Base-by-base conservation (phyloP, 2,888 invertebrate species). In the Hypselothyrea guttata region DNA sequence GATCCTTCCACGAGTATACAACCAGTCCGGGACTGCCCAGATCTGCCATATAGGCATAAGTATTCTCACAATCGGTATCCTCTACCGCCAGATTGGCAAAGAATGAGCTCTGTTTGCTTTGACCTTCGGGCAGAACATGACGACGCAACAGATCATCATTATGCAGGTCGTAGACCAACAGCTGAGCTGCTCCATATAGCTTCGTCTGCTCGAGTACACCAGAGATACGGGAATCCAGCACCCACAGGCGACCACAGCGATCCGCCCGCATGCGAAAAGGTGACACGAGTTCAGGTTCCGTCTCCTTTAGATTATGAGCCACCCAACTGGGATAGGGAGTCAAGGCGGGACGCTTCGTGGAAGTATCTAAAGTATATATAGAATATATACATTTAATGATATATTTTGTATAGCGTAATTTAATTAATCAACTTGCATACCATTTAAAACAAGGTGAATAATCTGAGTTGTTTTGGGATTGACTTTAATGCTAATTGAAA, bases 281-380 rank as follows among this genome's bases (percentile, higher is more conserved):
- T 0, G 95, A 95, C 0, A 95, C 92, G 45, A 95, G 92, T 86
- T 94, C 94, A 1, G 94, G 92, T 0, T 91, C 91, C 1, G 91
- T 91, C 12, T 87, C 89, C 7, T 88, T 90, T 41, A 94, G 90
- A 37, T 93, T 93, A 83, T 95, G 95, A 0, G 95, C 94, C 59
- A 93, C 93, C 95, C 95, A 96, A 73, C 93, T 94, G 0, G 95
- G 95, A 75, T 94, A 96, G 0, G 96, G 95, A n/a, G 91, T 93
- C 54, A 96, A 88, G 33, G 92, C 91, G 0, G 96, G 95, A 4
- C 94, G 94, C 54, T 91, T 92, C 0, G 91, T 92, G 0, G 92
- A 90, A 53, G 91, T 92, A 84, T 94, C 94, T 94, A 91, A 22
- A 92, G 92, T 5, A 9, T 1, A 13, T 12, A 13, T 5, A 2